Conservation (phyloP, 2,888 invertebrate genomes). For the Apantesis nais region DNA sequence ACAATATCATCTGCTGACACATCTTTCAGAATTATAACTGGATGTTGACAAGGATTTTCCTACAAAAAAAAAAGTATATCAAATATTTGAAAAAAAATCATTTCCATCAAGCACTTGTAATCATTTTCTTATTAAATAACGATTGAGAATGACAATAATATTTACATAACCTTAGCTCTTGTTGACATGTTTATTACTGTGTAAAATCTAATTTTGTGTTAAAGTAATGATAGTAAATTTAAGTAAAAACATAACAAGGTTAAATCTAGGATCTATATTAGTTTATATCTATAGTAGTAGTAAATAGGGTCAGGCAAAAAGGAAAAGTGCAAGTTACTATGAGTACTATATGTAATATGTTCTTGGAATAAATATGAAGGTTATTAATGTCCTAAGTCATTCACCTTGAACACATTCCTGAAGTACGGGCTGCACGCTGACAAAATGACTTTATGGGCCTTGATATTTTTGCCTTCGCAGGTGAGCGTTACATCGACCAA, state of each 20-base stretch:
- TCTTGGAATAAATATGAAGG: slow-evolving; percentile 73
- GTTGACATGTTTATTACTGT: background rate
- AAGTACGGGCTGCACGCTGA: slow-evolving; percentile 92
- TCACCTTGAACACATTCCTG: slow-evolving; percentile 90
- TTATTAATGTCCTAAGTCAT: slow-evolving; percentile 81
- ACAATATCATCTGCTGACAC: slow-evolving; percentile 88
- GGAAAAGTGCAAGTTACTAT: slow-evolving; percentile 30
- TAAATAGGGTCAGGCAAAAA: slow-evolving; percentile 39
- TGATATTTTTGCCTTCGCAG: slow-evolving; percentile 89
- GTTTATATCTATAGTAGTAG: background rate
- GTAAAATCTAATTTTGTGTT: background rate
- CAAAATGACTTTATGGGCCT: slow-evolving; percentile 91
- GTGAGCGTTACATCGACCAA: slow-evolving; percentile 90
- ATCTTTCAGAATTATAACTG: slow-evolving; percentile 90
- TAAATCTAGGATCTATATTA: background rate
- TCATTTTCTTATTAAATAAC: background rate
- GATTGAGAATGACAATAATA: slow-evolving; percentile 9
- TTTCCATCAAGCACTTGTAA: background rate
- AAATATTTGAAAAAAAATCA: background rate
- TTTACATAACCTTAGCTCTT: slow-evolving; percentile 26
- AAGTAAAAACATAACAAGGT: background rate
- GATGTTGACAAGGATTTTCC: slow-evolving; percentile 91
- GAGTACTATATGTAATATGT: slow-evolving; percentile 43
- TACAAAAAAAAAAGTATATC: slow-evolving; percentile 54
- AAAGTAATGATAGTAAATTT: background rate